Base-by-base conservation (phyloP, 2,888 invertebrate genomes). In the Polymixis lichenea region DNA sequence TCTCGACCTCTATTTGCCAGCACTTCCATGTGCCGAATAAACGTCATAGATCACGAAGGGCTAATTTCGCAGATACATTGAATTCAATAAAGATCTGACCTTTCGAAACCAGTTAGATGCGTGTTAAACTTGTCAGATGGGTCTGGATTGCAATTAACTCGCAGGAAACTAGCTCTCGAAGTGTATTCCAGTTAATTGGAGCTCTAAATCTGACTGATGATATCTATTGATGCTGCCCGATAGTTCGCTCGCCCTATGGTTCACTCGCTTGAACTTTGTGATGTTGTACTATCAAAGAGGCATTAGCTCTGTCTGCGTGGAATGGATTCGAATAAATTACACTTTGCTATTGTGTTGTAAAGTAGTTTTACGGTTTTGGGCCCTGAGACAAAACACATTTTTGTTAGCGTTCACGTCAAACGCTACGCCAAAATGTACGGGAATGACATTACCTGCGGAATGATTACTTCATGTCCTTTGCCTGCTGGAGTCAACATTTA, bases 61-160 rank as follows among this genome's bases (percentile, higher is more conserved):
- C 58, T 71, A 67, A 67, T 62, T 68, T 62, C 55, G 46, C 13
- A 70, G 51, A 49, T 64, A 69, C 25, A 66, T 67, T 28, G n/a
- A 69, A 74, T 72, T 77, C 15, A 80, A 70, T 77, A 64, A 75
- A 72, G 73, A 76, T 75, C 77, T 88, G 88, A 89, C 86, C 88
- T 88, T 87, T 87, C 15, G 38, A 19, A 85, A 75, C 69, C 72
- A 82, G 74, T 85, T 84, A 84, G 67, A 78, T 78, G 73, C 70
- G 70, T 72, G 76, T 78, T 81, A 80, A 77, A 84, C 43, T 80
- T 75, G 77, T 84, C 72, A 68, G 76, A 77, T 68, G 65, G 74
- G 67, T 74, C 67, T 67, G 72, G 84, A 86, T 89, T 84, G 81
- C 87, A 85, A 87, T 85, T 89, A 88, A 88, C 87, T 86, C 75